These are phyloP conservation scores for Trichonephila clavata DNA, from an alignment of 1,140 invertebrate species.

Conservation along the genomic window DNA sequence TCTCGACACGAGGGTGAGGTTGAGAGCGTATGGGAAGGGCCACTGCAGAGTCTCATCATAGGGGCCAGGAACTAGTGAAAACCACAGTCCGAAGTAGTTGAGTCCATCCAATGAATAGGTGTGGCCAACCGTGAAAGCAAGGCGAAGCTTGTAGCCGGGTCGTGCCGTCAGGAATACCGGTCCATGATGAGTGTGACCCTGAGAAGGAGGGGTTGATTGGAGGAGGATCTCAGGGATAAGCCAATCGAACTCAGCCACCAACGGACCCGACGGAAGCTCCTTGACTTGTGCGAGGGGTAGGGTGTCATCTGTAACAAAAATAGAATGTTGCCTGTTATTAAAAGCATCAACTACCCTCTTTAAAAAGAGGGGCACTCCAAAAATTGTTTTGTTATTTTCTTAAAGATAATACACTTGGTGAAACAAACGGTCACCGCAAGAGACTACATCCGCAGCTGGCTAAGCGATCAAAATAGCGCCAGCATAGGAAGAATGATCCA, in stretches of 20 bases:
- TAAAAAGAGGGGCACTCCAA: too few relatives aligned
- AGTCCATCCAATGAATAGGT: slow-evolving; percentile 62
- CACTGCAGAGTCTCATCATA: slow-evolving; percentile 75
- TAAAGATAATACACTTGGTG: too few relatives aligned
- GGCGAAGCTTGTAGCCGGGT: slow-evolving; percentile 65
- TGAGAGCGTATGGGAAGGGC: slow-evolving; percentile 74
- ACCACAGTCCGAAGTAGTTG: slow-evolving; percentile 76
- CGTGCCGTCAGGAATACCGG: slow-evolving; percentile 66
- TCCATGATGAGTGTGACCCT: slow-evolving; percentile 34
- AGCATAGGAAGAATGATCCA: too few relatives aligned
- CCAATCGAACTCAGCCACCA: slow-evolving; percentile 67
- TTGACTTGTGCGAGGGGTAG: slow-evolving; percentile 41
- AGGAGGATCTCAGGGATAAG: slow-evolving; percentile 28
- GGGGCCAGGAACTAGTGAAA: slow-evolving; percentile 71
- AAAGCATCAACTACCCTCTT: too few relatives aligned
- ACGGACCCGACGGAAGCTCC: background rate
- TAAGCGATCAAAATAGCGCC: too few relatives aligned
- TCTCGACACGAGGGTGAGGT: slow-evolving; percentile 69
- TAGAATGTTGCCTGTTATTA: background rate
- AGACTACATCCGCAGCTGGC: too few relatives aligned
- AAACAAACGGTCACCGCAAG: too few relatives aligned
- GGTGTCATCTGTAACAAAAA: background rate
- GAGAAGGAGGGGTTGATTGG: slow-evolving; percentile 19
- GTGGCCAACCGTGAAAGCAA: slow-evolving; percentile 21
- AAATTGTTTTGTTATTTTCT: too few relatives aligned